Evolutionary conservation across 2,113 vertebrate genomes (phyloP).

Genomic region (Anseranas semipalmata): DNA sequence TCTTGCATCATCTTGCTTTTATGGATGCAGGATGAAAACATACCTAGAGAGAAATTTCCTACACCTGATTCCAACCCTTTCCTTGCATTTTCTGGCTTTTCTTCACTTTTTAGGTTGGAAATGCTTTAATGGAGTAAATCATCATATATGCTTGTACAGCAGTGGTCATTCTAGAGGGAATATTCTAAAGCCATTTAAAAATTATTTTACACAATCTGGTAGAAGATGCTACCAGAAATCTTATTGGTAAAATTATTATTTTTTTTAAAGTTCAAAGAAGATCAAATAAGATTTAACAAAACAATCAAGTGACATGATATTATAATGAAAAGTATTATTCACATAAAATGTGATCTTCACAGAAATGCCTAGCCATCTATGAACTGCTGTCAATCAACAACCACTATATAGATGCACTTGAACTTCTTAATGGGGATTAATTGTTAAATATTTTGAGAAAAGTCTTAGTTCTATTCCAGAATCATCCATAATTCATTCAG

Average conservation of each 20-base stretch:
- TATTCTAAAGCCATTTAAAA: neutral
- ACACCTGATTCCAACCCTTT: neutral
- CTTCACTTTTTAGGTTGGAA: neutral
- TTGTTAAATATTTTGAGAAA: neutral
- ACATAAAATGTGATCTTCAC: neutral
- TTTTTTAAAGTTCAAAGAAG: neutral
- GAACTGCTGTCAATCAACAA: neutral
- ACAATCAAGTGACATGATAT: neutral
- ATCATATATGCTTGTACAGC: neutral
- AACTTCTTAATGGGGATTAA: neutral
- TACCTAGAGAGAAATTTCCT: neutral
- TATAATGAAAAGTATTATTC: neutral
- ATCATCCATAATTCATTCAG: neutral
- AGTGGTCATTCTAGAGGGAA: accelerated
- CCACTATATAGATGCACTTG: neutral
- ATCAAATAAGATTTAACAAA: neutral
- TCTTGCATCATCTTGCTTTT: neutral
- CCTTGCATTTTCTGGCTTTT: neutral
- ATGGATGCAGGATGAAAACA: neutral
- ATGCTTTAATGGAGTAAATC: neutral
- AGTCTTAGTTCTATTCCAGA: neutral
- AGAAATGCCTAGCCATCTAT: neutral
- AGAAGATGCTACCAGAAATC: neutral
- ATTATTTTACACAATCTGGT: neutral
- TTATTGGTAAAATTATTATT: neutral